phyloP scores from a whole-genome alignment of 2,113 vertebrate species.

The Antechinus flavipes region DNA sequence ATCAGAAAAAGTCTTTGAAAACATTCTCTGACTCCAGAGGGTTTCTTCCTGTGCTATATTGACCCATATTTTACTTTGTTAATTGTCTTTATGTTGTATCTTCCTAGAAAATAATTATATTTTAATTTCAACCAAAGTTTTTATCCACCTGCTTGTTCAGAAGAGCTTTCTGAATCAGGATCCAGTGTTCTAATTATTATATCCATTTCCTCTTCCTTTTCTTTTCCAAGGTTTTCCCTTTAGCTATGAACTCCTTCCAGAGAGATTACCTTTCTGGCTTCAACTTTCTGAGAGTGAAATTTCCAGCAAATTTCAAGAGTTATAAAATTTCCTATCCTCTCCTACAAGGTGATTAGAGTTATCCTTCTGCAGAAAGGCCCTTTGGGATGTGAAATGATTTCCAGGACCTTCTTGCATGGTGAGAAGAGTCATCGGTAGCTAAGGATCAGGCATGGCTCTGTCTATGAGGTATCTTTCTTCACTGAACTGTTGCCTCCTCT shows the following conservation, averaged over 20 bases:
- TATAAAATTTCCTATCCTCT: neutral
- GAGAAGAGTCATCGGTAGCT: neutral
- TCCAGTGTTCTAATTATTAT: neutral
- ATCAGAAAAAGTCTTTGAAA: neutral
- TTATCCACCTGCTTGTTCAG: neutral
- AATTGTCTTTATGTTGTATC: neutral
- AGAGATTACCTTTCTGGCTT: neutral
- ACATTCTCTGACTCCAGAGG: neutral
- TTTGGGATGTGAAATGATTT: neutral
- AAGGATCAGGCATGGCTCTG: neutral
- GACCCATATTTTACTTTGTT: neutral
- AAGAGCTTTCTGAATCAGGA: neutral
- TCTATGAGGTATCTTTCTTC: neutral
- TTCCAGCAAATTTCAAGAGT: neutral
- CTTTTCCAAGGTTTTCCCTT: neutral
- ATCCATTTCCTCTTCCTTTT: neutral
- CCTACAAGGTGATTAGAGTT: too few relatives aligned
- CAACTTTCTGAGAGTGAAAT: neutral
- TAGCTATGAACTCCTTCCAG: neutral
- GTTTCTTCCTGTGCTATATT: neutral
- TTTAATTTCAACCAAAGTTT: neutral
- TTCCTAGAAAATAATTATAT: neutral
- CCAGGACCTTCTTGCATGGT: neutral
- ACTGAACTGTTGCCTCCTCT: neutral
- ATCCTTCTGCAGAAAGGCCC: neutral